These are phyloP conservation scores for Microdon myrmicae DNA, from an alignment of 2,888 invertebrate species.

Conservation along the genomic window DNA sequence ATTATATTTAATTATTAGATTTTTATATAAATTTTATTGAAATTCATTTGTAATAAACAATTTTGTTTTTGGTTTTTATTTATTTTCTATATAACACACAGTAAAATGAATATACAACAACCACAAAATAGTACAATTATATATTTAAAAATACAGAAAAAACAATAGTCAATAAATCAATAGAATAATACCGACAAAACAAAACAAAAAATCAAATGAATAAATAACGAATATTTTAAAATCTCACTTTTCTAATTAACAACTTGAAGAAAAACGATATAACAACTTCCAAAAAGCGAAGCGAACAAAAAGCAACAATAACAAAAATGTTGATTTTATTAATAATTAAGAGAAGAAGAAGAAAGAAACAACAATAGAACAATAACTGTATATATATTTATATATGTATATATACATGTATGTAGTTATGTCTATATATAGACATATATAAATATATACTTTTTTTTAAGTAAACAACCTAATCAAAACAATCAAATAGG, in stretches of 20 bases:
- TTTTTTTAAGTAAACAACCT: constrained; percentile 49
- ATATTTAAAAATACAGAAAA: constrained; percentile 38
- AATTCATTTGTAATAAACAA: not conserved
- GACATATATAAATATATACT: too few species aligned
- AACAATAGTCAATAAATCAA: constrained; percentile 51
- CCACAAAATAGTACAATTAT: constrained; percentile 52
- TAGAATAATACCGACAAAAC: constrained; percentile 31
- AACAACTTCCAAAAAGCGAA: constrained; percentile 6
- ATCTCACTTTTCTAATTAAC: constrained; percentile 45
- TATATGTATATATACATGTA: too few species aligned
- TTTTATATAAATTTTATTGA: not conserved
- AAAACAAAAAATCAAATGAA: constrained; percentile 17
- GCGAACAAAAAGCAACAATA: constrained; percentile 10
- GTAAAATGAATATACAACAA: constrained; percentile 35
- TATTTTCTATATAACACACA: constrained; percentile 30
- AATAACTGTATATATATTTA: constrained; percentile 51
- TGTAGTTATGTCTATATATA: too few species aligned
- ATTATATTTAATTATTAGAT: constrained; percentile 12
- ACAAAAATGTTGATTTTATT: constrained; percentile 18
- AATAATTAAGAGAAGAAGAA: constrained; percentile 39
- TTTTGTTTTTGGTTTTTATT: constrained; percentile 1
- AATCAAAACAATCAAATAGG: constrained; percentile 50
- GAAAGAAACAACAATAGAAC: constrained; percentile 41
- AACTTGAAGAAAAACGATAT: too few species aligned
- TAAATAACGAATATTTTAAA: constrained; percentile 46